phyloP scores from a whole-genome alignment of 2,888 invertebrate genomes.

The Lamproptera curius region DNA sequence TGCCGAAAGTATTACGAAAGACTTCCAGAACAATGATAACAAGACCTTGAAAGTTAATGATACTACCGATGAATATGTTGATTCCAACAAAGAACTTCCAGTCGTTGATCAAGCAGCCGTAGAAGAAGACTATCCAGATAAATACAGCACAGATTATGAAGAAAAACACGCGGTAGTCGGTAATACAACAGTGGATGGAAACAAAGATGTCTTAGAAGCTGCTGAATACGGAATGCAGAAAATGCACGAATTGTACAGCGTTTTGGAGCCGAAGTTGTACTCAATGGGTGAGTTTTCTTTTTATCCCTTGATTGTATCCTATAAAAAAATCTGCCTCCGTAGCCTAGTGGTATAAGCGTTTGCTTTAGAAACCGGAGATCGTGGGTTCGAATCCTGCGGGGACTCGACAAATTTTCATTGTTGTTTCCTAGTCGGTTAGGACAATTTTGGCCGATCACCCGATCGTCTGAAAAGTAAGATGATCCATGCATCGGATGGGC shows the following conservation, averaged over 20 bases:
- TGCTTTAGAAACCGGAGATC: no score
- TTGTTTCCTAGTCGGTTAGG: no score
- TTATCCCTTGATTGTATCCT: no score
- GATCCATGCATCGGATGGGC: no score
- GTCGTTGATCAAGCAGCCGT: constrained; percentile 24
- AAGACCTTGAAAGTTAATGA: constrained; percentile 23
- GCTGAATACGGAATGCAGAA: constrained; percentile 82
- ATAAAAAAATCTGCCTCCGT: no score
- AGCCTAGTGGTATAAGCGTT: no score
- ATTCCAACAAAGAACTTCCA: constrained; percentile 21
- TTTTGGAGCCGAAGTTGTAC: constrained; percentile 83
- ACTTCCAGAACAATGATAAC: constrained; percentile 7
- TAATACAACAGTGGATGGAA: constrained; percentile 45
- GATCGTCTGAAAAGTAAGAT: no score
- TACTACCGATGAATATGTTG: constrained; percentile 26
- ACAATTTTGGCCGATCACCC: no score
- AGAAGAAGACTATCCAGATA: constrained; percentile 30
- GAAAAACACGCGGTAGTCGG: constrained; percentile 32
- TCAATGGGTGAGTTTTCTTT: constrained; percentile 81
- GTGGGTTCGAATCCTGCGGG: no score
- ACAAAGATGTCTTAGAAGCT: constrained; percentile 80
- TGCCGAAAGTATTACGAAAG: constrained; percentile 27
- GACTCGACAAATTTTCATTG: no score
- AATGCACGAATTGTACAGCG: constrained; percentile 81
- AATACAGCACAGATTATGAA: constrained; percentile 28